Evolutionary conservation across 2,888 invertebrate species (phyloP).

Genomic region (Drosophila nigricruria): DNA sequence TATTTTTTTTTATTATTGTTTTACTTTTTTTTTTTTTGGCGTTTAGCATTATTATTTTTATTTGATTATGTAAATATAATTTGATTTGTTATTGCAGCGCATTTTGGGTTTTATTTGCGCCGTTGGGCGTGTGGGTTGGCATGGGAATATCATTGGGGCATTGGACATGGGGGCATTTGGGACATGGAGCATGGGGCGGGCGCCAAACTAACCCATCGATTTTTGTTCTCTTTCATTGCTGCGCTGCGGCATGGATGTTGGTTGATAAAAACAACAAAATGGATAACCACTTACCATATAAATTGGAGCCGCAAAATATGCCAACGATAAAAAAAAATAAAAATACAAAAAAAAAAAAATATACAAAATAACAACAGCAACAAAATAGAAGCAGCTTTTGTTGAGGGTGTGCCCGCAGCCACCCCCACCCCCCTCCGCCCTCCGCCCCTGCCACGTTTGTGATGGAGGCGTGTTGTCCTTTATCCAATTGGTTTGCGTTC

Average conservation of each 20-base stretch:
- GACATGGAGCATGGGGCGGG: too few relatives aligned
- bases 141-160: too few relatives aligned
- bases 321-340: conserved; percentile 57
- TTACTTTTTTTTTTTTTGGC: conserved; percentile 5
- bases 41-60: conserved; percentile 42
- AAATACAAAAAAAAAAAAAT: not conserved
- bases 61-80: conserved; percentile 72
- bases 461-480: conserved; percentile 40
- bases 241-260: conserved; percentile 42
- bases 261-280: conserved; percentile 62
- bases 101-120: conserved; percentile 34
- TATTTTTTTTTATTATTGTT: conserved; percentile 7
- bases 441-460: not conserved
- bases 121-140: not conserved
- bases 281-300: conserved; percentile 74
- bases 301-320: conserved; percentile 75
- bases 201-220: conserved; percentile 70
- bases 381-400: conserved; percentile 28
- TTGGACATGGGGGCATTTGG: too few relatives aligned
- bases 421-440: too few relatives aligned
- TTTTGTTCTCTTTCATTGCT: conserved; percentile 28
- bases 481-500: conserved; percentile 47
- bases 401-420: conserved; percentile 1
- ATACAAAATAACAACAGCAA: not conserved
- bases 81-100: conserved; percentile 72